Percentiles rank a stretch among this genome's conserved stretches.
phyloP scores from a whole-genome alignment of 1,140 invertebrate genomes.

The Trialeurodes vaporariorum region DNA sequence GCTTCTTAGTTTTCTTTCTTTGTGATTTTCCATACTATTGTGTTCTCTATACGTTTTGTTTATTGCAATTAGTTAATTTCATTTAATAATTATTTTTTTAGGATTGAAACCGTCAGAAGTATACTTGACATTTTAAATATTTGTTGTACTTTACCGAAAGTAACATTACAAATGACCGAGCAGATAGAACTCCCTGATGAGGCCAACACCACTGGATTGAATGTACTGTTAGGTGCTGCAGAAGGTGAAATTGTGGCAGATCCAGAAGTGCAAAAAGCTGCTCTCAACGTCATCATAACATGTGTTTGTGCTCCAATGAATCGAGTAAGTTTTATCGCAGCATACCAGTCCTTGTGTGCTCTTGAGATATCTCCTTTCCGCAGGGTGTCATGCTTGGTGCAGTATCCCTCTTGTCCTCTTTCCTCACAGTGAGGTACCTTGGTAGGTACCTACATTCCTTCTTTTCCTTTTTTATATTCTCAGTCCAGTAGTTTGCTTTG shows the following conservation, averaged over 20 bases:
- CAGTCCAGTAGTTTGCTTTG: too few relatives aligned
- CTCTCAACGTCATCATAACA: slow-evolving; percentile 76
- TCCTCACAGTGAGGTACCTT: too few relatives aligned
- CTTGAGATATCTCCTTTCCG: too few relatives aligned
- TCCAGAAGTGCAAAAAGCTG: slow-evolving; percentile 82
- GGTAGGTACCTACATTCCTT: too few relatives aligned
- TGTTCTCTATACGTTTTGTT: too few relatives aligned
- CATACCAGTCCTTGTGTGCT: too few relatives aligned
- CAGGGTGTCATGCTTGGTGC: too few relatives aligned
- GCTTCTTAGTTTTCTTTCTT: too few relatives aligned
- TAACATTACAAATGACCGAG: slow-evolving; percentile 69
- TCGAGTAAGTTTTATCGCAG: slow-evolving; percentile 46
- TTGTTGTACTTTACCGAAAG: slow-evolving; percentile 77
- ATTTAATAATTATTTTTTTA: slow-evolving; percentile 36
- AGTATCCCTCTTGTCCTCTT: too few relatives aligned
- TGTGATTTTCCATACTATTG: too few relatives aligned
- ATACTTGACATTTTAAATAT: slow-evolving; percentile 82
- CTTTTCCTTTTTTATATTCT: too few relatives aligned
- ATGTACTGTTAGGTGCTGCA: slow-evolving; percentile 57
- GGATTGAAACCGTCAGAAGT: slow-evolving; percentile 76
- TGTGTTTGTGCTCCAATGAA: slow-evolving; percentile 85
- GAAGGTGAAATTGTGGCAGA: slow-evolving; percentile 82
- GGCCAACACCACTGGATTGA: slow-evolving; percentile 52
- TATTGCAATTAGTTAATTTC: too few relatives aligned
- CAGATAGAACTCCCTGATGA: slow-evolving; percentile 62